Evolutionary conservation across 2,888 invertebrate species (phyloP), one percentile per base, ranked within the genome.

Genomic region (Scaptomyza caliginosa): DNA sequence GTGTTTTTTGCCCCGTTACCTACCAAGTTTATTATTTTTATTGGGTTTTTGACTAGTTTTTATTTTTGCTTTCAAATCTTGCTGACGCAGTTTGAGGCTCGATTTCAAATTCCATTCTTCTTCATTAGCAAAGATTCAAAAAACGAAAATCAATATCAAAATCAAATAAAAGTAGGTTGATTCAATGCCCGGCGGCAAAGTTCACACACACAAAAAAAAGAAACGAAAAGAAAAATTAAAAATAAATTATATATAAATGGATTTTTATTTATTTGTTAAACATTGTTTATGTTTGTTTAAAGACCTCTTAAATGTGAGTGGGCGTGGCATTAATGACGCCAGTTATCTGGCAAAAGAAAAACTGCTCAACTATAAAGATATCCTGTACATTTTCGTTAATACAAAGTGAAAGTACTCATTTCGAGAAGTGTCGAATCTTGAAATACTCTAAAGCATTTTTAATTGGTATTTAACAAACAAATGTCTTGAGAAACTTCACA

Each of bases 401-500:
- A 6, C n/a, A n/a, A n/a, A n/a, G n/a, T n/a, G n/a, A n/a, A n/a
- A n/a, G n/a, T n/a, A n/a, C n/a, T n/a, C n/a, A 42, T 11, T 11
- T 26, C 26, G 28, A 28, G 3, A 11, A 4, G 26, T 10, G 8
- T 28, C 4, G 3, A 3, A 28, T 0, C 28, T 10, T 13, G 1
- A 16, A 30, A 45, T 10, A 19, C 49, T 11, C 24, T 2, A 23
- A 6, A 3, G n/a, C 2, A 4, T 11, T 32, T 23, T 17, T 13
- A 23, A 17, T 8, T 19, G 19, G 43, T 24, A 60, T 19, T 30
- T 6, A 7, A 4, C 5, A 11, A 10, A 17, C 23, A 21, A 19
- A 10, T 13, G 24, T 34, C 32, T 66, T 62, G 39, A 70, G 63
- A 68, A 77, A 82, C 68, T 71, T 58, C 77, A 74, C 70, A 65